Base-by-base conservation (phyloP, 2,888 invertebrate species). In the Campoplex capitator region DNA sequence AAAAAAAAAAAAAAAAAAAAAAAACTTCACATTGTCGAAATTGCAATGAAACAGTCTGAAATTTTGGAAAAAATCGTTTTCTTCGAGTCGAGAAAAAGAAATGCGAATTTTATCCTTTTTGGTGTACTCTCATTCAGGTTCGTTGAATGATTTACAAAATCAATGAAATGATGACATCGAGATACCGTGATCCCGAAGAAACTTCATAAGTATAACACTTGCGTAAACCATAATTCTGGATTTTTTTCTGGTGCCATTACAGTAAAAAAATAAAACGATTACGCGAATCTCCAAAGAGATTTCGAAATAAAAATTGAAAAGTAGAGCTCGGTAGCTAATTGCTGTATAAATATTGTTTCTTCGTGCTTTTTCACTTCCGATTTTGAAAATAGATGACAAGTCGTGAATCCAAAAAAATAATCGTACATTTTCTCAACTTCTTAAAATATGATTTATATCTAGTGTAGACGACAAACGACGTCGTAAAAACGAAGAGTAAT, bases 361-460 rank as follows among this genome's bases (percentile, higher is more conserved):
- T 42, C 16, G 18, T 51, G 23, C n/a, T 28, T 16, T 32, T 28
- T 70, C 9, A 67, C 70, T 78, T 78, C 28, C 68, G 16, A 23
- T 56, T 78, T 38, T n/a, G 16, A 68, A 70, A 56, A 68, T 56
- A 48, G 38, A 23, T 28, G 58, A 75, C 35, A 48, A 28, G 67
- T 62, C 75, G 48, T 70, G 70, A 62, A 23, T 76, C 62, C 62
- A 70, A 77, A 62, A 16, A 51, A 70, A 70, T 56, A 89, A 90
- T 85, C 87, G 88, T 89, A 90, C 89, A 91, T 62, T 89, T 88
- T 89, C 90, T 90, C 91, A 90, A 88, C 86, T 88, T 90, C 84
- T 90, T 77, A 77, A 67, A 89, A 13, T 87, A 88, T 88, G 86
- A 81, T 84, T 85, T 89, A 90, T 73, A 88, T 87, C 87, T 89